Evolutionary conservation across 1,140 invertebrate genomes (phyloP), one percentile per base, ranked within the genome.

Genomic region (Cherax quadricarinatus): DNA sequence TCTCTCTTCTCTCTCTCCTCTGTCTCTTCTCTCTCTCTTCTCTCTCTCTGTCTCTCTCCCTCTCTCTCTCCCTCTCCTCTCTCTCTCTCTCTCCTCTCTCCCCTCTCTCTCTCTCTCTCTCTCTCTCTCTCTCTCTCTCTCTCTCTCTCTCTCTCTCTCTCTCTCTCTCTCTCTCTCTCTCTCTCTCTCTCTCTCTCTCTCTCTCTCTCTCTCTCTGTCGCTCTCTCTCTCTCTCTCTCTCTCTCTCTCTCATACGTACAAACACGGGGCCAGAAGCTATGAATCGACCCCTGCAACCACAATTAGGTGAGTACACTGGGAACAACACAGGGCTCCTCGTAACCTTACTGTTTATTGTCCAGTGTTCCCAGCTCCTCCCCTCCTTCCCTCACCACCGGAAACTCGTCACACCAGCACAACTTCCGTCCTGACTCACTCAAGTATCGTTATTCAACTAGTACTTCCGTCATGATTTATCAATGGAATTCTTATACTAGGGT

Each of bases 171-270:
- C 81, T 57, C 81, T 83, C 81, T 83, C 81, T 57, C 81, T 83
- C 81, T 57, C 81, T 81, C 81, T 83, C 81, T 83, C 81, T 57
- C 81, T 57, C 81, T 83, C 81, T 83, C 81, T 57, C 81, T 83
- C 81, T 57, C 81, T 81, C 79, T 41, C 2, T 81, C 79, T 81
- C 81, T 0, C 51, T 57, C 51, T 57, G 5, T 83, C 81, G 57
- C 81, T 57, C 81, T 83, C 51, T 82, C 48, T 82, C 48, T 82
- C 80, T 53, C 79, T 14, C 53, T 21, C 49, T 21, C 21, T 41
- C 30, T 41, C 30, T 41, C 30, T 41, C 30, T 80, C 79, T 41
- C 30, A 41, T 2, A 41, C 30, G 2, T 41, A 41, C 30, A 41
- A 41, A 41, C 30, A 41, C 30, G 30, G 30, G 30, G 30, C 30